Base-by-base conservation (phyloP, 2,888 invertebrate genomes). In the Cephus sareptanus region DNA sequence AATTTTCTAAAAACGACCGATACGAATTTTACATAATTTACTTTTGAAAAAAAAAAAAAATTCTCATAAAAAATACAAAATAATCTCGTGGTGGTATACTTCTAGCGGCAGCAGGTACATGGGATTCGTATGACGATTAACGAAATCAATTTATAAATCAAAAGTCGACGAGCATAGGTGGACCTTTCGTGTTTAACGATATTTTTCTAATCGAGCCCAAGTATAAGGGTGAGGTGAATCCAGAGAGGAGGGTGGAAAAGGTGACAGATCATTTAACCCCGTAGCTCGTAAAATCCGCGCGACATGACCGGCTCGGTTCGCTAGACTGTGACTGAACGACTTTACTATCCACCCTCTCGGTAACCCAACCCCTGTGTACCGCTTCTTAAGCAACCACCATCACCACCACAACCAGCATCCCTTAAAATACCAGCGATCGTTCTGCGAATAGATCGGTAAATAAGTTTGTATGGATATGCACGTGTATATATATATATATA, bases 251-350 rank as follows among this genome's bases (percentile, higher is more conserved):
- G 82, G 78, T 81, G 83, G 83, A 81, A 85, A 88, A 87, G 86
- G 85, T 87, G 87, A 87, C 88, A 88, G 88, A 88, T 89, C 88
- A 87, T 88, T 89, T 88, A 88, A 87, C 87, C 85, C 85, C 78
- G 84, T 85, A 78, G 79, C 83, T 88, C 89, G 89, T 89, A 89
- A 89, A 89, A 87, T 68, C 75, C 77, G 79, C 77, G 73, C 31
- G 77, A 79, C 79, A 79, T 77, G 78, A 79, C 76, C 80, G 75
- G 71, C 79, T 80, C 83, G 82, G 84, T 77, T 85, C 83, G 85
- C 84, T 87, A 88, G 87, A 88, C 87, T 85, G 87, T 85, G 85
- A 86, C 85, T 85, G 85, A 85, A 73, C 81, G 73, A 78, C 75
- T 78, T 78, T 78, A 78, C 78, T 73, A 76, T 73, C 76, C 76